A percentile compares a stretch with the other conserved stretches of the same genome.
These are phyloP conservation scores for Stictocephala bisonia DNA, from an alignment of 2,888 invertebrate genomes.

Conservation along the genomic window DNA sequence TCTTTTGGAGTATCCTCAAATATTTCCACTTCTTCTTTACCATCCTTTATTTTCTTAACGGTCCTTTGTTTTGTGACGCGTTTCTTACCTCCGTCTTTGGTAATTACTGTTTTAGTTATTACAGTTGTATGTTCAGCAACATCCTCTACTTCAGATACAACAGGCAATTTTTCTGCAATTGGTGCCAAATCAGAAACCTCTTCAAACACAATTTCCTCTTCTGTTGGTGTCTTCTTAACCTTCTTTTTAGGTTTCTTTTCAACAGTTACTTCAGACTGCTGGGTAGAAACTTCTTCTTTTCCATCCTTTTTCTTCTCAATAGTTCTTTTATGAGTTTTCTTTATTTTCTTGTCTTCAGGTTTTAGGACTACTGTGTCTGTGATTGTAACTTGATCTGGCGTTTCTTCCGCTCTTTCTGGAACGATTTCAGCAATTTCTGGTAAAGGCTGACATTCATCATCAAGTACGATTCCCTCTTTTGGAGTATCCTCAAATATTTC, in stretches of 20 bases:
- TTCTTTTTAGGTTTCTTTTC: neutral
- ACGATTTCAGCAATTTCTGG: conserved; percentile 20
- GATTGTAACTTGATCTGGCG: conserved; percentile 44
- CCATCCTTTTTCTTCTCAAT: conserved; percentile 53
- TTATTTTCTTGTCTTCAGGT: conserved; percentile 54
- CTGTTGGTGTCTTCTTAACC: conserved; percentile 1
- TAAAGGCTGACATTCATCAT: neutral
- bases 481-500: conserved; percentile 47
- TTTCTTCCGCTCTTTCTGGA: conserved; percentile 40
- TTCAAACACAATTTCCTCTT: conserved; percentile 1
- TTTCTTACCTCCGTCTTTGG: conserved; percentile 29
- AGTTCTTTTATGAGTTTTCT: conserved; percentile 25
- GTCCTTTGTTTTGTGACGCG: conserved; percentile 44
- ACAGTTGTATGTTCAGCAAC: conserved; percentile 48
- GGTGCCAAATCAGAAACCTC: conserved; percentile 32
- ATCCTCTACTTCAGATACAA: conserved; percentile 64
- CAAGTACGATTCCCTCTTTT: conserved; percentile 3
- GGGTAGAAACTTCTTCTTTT: conserved; percentile 40
- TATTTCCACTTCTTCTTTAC: conserved; percentile 48
- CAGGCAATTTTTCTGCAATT: conserved; percentile 64
- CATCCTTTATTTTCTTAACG: conserved; percentile 50
- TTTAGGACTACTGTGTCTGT: conserved; percentile 53
- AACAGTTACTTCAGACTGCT: neutral
- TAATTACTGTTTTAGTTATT: conserved; percentile 59
- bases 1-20: conserved; percentile 44